Conservation (phyloP, 2,797 vertebrate genomes). For the Trichosurus vulpecula region DNA sequence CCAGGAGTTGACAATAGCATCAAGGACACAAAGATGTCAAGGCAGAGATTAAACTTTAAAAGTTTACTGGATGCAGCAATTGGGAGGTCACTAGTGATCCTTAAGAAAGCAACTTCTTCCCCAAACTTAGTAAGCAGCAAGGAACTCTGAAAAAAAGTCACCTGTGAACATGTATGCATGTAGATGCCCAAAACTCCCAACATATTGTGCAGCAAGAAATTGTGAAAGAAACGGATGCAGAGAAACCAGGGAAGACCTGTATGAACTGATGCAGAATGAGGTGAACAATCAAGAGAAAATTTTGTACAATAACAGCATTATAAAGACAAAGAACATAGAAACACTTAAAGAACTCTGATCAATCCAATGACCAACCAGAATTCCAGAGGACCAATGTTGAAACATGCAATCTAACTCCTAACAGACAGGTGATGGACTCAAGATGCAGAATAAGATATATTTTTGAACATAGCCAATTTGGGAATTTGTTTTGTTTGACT, state of each 20-base stretch:
- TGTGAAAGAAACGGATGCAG: not conserved
- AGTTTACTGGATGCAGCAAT: not conserved
- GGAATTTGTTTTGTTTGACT: not conserved
- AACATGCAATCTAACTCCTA: not conserved
- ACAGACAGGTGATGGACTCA: not conserved
- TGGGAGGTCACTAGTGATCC: not conserved
- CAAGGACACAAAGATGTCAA: too few species aligned
- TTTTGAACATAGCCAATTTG: not conserved
- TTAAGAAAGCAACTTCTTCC: not conserved
- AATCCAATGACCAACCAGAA: not conserved
- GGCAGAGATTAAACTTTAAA: too few species aligned
- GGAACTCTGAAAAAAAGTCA: not conserved
- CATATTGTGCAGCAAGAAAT: not conserved
- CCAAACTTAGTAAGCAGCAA: not conserved
- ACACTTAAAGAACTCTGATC: not conserved
- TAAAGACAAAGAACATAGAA: not conserved
- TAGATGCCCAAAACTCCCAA: not conserved
- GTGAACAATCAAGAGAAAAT: not conserved
- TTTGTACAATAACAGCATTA: not conserved
- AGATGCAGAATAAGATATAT: not conserved
- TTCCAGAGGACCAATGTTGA: not conserved
- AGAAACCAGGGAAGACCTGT: not conserved
- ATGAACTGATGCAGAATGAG: not conserved
- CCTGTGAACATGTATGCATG: not conserved
- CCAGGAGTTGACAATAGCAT: too few species aligned